A percentile compares a stretch with the other conserved stretches of the same genome.
Conservation (phyloP, 23 tunicate species). For the Corella eumyota region DNA sequence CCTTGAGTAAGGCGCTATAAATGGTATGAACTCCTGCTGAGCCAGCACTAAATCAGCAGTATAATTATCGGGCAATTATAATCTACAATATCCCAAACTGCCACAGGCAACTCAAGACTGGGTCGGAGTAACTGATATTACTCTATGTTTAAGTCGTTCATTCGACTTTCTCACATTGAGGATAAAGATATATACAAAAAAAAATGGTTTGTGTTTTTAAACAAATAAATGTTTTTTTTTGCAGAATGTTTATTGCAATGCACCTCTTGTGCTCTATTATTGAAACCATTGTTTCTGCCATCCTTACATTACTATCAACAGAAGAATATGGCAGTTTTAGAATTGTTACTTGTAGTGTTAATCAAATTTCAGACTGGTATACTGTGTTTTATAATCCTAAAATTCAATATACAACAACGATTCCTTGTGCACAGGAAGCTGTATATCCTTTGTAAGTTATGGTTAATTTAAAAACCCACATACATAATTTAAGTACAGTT, state of each 20-base stretch:
- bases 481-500: no score
- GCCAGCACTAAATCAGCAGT: no score
- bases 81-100: no score
- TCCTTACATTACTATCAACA: conserved; percentile 22
- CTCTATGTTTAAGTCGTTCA: no score
- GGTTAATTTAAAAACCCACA: not conserved
- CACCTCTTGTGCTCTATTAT: conserved; percentile 25
- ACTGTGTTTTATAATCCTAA: conserved; percentile 68
- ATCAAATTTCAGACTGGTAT: conserved; percentile 73
- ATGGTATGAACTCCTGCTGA: no score
- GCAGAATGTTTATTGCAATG: conserved; percentile 6
- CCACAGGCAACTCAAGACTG: no score
- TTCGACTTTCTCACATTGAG: no score
- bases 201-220: not conserved
- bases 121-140: no score
- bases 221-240: not conserved
- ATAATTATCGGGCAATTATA: no score
- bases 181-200: no score
- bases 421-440: conserved; percentile 79
- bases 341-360: conserved; percentile 40
- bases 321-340: conserved; percentile 36
- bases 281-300: conserved; percentile 23
- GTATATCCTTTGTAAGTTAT: conserved; percentile 70
- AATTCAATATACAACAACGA: conserved; percentile 21
- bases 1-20: no score